Conservation (phyloP, 2,113 vertebrate genomes). For the Opisthocomus hoazin region DNA sequence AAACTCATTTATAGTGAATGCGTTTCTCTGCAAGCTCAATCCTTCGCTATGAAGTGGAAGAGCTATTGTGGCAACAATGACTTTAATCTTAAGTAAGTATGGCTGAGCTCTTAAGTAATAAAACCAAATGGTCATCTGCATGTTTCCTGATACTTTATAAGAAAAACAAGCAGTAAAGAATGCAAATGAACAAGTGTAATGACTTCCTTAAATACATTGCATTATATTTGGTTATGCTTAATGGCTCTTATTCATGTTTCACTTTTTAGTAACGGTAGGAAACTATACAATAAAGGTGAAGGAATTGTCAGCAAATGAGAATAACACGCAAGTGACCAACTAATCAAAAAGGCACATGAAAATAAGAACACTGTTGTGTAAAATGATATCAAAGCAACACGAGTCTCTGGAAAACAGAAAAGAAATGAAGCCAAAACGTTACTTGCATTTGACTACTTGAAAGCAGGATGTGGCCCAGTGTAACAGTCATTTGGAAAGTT, state of each 20-base stretch:
- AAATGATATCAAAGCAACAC: background rate
- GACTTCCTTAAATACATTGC: slow-evolving; percentile 19
- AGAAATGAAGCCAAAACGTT: slow-evolving; percentile 15
- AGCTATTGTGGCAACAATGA: slow-evolving; percentile 55
- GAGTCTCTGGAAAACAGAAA: background rate
- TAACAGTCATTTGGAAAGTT: slow-evolving; percentile 14
- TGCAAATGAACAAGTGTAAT: slow-evolving; percentile 50
- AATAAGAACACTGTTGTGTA: background rate
- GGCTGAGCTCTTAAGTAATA: slow-evolving; percentile 46
- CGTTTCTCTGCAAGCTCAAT: background rate
- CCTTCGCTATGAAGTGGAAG: slow-evolving; percentile 40
- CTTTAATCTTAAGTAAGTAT: slow-evolving; percentile 60
- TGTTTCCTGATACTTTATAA: slow-evolving; percentile 53
- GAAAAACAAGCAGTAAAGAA: slow-evolving; percentile 65
- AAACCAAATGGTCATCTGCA: slow-evolving; percentile 58
- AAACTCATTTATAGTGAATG: slow-evolving; percentile 34
- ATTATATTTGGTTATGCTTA: slow-evolving; percentile 45
- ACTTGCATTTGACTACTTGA: background rate
- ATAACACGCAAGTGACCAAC: background rate
- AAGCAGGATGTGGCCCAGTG: background rate
- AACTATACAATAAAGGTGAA: slow-evolving; percentile 20
- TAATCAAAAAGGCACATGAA: slow-evolving; percentile 26
- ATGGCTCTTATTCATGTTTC: slow-evolving; percentile 8
- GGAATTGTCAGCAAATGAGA: background rate
- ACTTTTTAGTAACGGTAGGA: background rate